Conservation (phyloP, 2,888 invertebrate species). For the Sminthurides aquaticus region DNA sequence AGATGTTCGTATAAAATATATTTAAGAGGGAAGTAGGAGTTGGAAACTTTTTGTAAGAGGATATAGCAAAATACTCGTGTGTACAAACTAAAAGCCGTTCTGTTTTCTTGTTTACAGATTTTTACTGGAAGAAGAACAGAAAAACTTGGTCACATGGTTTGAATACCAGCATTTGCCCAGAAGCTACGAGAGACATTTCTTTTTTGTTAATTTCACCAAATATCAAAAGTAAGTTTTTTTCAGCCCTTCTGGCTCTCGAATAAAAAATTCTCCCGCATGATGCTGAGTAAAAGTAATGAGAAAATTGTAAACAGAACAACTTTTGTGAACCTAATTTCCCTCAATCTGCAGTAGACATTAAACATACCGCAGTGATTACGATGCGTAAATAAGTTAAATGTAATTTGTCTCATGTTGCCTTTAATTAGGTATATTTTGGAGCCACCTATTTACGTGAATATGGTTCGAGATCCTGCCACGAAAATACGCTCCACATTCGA, state of each 20-base stretch:
- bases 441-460: slow-evolving; percentile 56
- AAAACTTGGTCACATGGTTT: slow-evolving; percentile 42
- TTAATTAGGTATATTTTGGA: slow-evolving; percentile 32
- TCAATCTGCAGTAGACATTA: too few relatives aligned
- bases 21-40: too few relatives aligned
- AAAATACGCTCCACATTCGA: slow-evolving; percentile 39
- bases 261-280: slow-evolving; percentile 17
- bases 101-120: slow-evolving; percentile 22
- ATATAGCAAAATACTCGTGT: neutral
- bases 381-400: too few relatives aligned
- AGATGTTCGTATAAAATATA: too few relatives aligned
- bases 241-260: too few relatives aligned
- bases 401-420: too few relatives aligned
- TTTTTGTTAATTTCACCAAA: slow-evolving; percentile 56
- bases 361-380: too few relatives aligned
- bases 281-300: too few relatives aligned
- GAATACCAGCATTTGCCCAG: slow-evolving; percentile 48
- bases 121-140: slow-evolving; percentile 51
- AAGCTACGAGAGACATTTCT: slow-evolving; percentile 56
- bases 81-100: neutral
- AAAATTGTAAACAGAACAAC: slow-evolving; percentile 7
- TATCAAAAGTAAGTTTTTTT: slow-evolving; percentile 46
- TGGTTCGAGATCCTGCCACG: slow-evolving; percentile 57
- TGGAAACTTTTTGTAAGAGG: too few relatives aligned
- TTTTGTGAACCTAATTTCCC: too few relatives aligned